Evolutionary conservation across 2,113 vertebrate species (phyloP), one percentile per base, ranked within the genome.

Genomic region (Perca fluviatilis): DNA sequence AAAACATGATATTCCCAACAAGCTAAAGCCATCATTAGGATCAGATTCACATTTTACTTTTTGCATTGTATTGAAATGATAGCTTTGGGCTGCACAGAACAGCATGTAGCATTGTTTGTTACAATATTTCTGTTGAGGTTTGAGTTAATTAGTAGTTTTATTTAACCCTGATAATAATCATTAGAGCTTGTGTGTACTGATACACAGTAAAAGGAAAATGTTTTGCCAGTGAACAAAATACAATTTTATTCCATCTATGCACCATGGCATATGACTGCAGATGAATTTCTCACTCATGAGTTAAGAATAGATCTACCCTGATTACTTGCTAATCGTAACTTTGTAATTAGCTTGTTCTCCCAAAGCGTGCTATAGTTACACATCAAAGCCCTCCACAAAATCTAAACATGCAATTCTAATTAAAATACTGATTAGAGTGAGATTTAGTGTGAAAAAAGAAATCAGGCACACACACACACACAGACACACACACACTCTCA

Each of bases 321-420:
- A 84, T 68, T 74, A 79, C 72, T 66, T 15, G 53, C 57, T 80
- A 81, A 68, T 85, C n/a, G 33, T 64, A 75, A 53, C 85, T 88
- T 83, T 82, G 67, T 86, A 89, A 89, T 88, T 64, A 74, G 62
- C 68, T 72, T 61, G 27, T 78, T 74, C 77, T 82, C 86, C 50
- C 73, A 73, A 70, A 89, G 69, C 9, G 4, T 8, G 11, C 70
- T 72, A 71, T 56, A 81, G 63, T 82, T 89, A 86, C 67, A 90
- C 83, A 88, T 86, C 82, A 89, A 89, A 91, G 85, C 11, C 7
- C 27, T 25, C 46, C 4, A 54, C 70, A 84, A 85, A 73, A 86
- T 77, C 64, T 66, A 72, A 89, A 86, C 84, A 80, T 87, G 65
- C 70, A 89, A 83, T 92, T 89, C 78, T 27, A 88, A 86, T 84